Percentiles rank a stretch among this genome's conserved stretches.
These are phyloP conservation scores for Perognathus longimembris DNA, from an alignment of 2,113 vertebrate genomes.

Conservation along the genomic window DNA sequence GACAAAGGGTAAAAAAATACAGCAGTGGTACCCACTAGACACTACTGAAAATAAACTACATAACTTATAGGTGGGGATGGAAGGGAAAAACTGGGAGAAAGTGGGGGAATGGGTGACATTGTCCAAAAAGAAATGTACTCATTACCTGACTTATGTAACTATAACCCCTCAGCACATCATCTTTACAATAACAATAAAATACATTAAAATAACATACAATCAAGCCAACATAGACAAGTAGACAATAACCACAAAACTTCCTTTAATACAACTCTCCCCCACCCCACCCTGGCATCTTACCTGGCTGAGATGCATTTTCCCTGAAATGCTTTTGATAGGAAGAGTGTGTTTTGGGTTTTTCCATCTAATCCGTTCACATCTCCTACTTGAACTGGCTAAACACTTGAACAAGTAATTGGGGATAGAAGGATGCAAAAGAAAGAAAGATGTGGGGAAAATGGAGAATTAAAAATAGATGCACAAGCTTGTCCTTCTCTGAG, in stretches of 20 bases:
- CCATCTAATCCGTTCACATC: not conserved
- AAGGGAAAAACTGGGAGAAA: too few species aligned
- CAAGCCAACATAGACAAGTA: not conserved
- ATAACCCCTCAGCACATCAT: too few species aligned
- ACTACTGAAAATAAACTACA: too few species aligned
- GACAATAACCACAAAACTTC: not conserved
- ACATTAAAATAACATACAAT: not conserved
- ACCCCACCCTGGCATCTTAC: too few species aligned
- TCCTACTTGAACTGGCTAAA: not conserved
- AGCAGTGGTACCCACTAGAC: too few species aligned
- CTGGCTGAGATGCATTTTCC: not conserved
- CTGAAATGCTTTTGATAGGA: not conserved
- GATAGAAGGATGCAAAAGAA: not conserved
- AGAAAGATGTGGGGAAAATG: not conserved
- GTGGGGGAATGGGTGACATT: too few species aligned
- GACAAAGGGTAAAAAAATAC: too few species aligned
- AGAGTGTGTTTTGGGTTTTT: not conserved
- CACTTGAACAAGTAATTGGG: too few species aligned
- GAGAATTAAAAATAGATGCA: not conserved
- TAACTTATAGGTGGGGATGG: too few species aligned
- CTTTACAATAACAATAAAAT: not conserved
- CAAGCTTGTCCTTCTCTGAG: not conserved
- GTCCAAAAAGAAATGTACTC: too few species aligned
- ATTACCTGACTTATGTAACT: too few species aligned
- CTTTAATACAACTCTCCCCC: not conserved